These are phyloP conservation scores for Drosophila virilis DNA, from an alignment of 1,140 invertebrate genomes.

Conservation along the genomic window DNA sequence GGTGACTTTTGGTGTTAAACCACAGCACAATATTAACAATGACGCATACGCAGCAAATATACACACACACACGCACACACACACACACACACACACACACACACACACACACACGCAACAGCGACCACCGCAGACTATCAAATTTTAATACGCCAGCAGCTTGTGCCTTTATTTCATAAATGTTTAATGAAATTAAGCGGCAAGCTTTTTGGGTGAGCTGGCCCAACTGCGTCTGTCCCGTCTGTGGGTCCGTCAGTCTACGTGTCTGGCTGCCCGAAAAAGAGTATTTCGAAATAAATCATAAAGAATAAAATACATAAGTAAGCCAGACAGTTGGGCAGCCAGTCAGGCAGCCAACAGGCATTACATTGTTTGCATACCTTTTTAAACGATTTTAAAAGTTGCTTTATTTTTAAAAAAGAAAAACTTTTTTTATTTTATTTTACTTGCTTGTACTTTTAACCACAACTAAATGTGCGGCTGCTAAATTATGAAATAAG, in stretches of 20 bases:
- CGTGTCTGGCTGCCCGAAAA: constrained; percentile 60
- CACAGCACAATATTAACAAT: constrained; percentile 77
- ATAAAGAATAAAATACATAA: constrained; percentile 76
- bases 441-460: constrained; percentile 29
- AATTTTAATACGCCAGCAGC: constrained; percentile 78
- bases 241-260: constrained; percentile 15
- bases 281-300: constrained; percentile 71
- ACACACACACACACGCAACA: constrained; percentile 28
- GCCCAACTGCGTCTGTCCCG: constrained; percentile 16
- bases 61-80: constrained; percentile 26
- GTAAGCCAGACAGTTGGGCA: constrained; percentile 58
- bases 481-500: constrained; percentile 78
- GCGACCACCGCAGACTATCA: constrained; percentile 71
- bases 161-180: constrained; percentile 80
- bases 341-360: constrained; percentile 20
- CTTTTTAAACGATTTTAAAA: constrained; percentile 77
- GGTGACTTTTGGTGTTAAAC: constrained; percentile 77
- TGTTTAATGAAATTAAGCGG: constrained; percentile 82
- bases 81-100: constrained; percentile 16
- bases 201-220: constrained; percentile 75
- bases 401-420: constrained; percentile 17
- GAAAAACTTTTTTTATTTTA: constrained; percentile 7
- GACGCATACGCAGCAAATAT: constrained; percentile 57
- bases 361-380: constrained; percentile 72
- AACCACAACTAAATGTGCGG: constrained; percentile 76